Conservation (phyloP, 1,140 invertebrate species). For the Drosophila sp. region DNA sequence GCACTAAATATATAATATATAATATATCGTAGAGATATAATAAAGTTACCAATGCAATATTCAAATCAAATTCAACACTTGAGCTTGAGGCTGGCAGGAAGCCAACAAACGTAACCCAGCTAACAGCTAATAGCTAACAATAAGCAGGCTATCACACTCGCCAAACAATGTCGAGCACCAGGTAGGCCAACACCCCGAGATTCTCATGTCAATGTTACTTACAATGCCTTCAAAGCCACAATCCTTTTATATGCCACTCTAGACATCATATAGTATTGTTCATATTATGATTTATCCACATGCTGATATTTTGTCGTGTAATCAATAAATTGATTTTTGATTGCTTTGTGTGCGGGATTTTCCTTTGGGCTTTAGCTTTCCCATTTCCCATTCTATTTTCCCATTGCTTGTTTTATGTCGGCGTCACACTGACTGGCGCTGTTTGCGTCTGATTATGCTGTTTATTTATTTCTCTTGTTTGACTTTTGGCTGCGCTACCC, state of each 20-base stretch:
- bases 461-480: slow-evolving; percentile 17
- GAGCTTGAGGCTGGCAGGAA: slow-evolving; percentile 53
- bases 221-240: slow-evolving; percentile 34
- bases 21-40: slow-evolving; percentile 10
- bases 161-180: slow-evolving; percentile 70
- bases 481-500: slow-evolving; percentile 28
- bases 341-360: slow-evolving; percentile 51
- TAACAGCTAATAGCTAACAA: slow-evolving; percentile 27
- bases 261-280: slow-evolving; percentile 27
- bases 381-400: slow-evolving; percentile 11
- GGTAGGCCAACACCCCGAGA: slow-evolving; percentile 51
- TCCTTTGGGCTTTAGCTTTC: slow-evolving; percentile 35
- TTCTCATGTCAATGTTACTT: slow-evolving; percentile 10
- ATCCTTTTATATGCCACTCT: slow-evolving; percentile 7
- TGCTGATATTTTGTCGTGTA: slow-evolving; percentile 54
- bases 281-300: slow-evolving; percentile 51
- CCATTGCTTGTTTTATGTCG: slow-evolving; percentile 19
- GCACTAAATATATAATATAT: slow-evolving; percentile 4
- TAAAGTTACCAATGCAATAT: slow-evolving; percentile 30
- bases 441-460: slow-evolving; percentile 24
- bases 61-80: slow-evolving; percentile 30
- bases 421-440: slow-evolving; percentile 71
- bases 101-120: slow-evolving; percentile 51
- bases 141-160: slow-evolving; percentile 16
- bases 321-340: slow-evolving; percentile 84